Base-by-base conservation (phyloP, 2,113 vertebrate genomes). In the Hemicordylus capensis region DNA sequence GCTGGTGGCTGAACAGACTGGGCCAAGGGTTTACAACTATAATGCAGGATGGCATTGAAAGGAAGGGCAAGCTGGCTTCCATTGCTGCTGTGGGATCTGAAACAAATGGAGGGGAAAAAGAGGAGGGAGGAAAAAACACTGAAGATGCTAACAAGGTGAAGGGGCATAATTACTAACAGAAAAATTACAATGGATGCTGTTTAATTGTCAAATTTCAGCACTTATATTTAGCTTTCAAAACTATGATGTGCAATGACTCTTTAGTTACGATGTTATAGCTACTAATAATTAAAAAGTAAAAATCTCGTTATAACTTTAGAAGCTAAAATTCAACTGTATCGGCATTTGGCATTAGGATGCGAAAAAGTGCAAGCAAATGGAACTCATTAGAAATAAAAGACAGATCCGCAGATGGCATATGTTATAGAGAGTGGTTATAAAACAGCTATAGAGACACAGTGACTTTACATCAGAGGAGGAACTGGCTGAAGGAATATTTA, bases 61-160 rank as follows among this genome's bases (percentile, higher is more conserved):
- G 48, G 42, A 87, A 64, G 31, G 20, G 61, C 39, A 80, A n/a
- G 4, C 8, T 79, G 81, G 80, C 34, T 79, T 75, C 34, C 20
- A 37, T 37, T 76, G 20, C n/a, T 85, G 39, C 84, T 80, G 59
- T 4, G 59, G 9, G 39, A 84, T 44, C 42, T 70, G 24, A 66
- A 84, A 67, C 28, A 79, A 76, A 70, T 80, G 72, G 4, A 76
- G 88, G 81, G 86, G 31, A 10, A 70, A 90, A 73, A 8, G 2
- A n/a, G 37, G 15, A 87, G 51, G 58, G 26, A 75, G 48, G 59
- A 28, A 83, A 59, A 54, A 64, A 81, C 9, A 1, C 37, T 77
- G 61, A 61, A 61, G 14, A 88, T 81, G 86, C 24, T 20, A 89
- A 73, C 22, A 86, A 76, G 58, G 31, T 58, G 44, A 93, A 89